Evolutionary conservation across 2,113 vertebrate species (phyloP).

Genomic region (Paratilapia polleni): DNA sequence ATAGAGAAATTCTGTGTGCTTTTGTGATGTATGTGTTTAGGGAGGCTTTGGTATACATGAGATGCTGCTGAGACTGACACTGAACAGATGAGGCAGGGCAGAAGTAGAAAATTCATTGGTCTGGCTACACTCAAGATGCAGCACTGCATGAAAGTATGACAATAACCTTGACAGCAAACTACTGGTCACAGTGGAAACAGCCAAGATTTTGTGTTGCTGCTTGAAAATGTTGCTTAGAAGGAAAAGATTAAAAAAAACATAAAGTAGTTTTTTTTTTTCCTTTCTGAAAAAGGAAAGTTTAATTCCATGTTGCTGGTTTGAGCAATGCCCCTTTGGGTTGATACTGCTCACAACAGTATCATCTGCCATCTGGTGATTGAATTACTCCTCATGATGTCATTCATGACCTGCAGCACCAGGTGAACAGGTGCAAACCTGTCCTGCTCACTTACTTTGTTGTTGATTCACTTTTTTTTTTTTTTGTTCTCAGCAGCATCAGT

Average conservation of each 20-base stretch:
- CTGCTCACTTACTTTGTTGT: slow-evolving; percentile 45
- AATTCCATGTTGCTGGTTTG: neutral
- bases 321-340: neutral
- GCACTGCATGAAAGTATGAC: slow-evolving; percentile 38
- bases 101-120: slow-evolving; percentile 45
- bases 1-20: slow-evolving; percentile 32
- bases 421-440: slow-evolving; percentile 67
- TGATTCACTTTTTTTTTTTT: slow-evolving; percentile 61
- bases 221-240: neutral
- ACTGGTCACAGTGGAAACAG: neutral
- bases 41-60: slow-evolving; percentile 43
- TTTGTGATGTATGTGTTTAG: slow-evolving; percentile 49
- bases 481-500: slow-evolving; percentile 44
- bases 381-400: slow-evolving; percentile 52
- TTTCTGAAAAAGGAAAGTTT: neutral
- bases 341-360: slow-evolving; percentile 21
- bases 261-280: neutral
- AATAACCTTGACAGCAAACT: slow-evolving; percentile 40
- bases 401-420: slow-evolving; percentile 49
- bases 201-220: neutral
- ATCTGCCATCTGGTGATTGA: slow-evolving; percentile 41
- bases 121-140: slow-evolving; percentile 38
- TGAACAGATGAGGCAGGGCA: slow-evolving; percentile 54
- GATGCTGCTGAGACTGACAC: slow-evolving; percentile 47
- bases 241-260: neutral